Evolutionary conservation across 2,113 vertebrate genomes (phyloP).

Genomic region (Petromus typicus): DNA sequence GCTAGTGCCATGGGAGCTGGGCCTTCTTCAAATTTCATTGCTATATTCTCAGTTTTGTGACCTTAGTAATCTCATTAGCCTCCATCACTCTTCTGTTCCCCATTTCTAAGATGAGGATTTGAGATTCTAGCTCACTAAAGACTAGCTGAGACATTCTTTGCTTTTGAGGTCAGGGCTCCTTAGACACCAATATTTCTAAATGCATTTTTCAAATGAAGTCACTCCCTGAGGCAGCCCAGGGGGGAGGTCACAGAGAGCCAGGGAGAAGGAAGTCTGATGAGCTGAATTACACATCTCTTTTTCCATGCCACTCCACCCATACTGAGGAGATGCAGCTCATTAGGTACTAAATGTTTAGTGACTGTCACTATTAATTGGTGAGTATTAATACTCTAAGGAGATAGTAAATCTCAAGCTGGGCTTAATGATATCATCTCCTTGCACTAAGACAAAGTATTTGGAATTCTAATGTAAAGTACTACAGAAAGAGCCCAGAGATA

Average conservation of each 20-base stretch:
- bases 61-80: neutral
- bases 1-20: neutral
- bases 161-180: neutral
- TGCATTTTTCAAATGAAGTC: slow-evolving; percentile 35
- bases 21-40: neutral
- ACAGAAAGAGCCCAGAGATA: neutral
- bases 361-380: slow-evolving; percentile 83
- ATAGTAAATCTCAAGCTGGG: slow-evolving; percentile 81
- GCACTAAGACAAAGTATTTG: neutral
- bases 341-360: slow-evolving; percentile 86
- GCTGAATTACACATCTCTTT: slow-evolving; percentile 1
- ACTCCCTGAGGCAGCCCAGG: slow-evolving; percentile 36
- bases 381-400: slow-evolving; percentile 85
- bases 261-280: neutral
- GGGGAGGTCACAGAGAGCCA: slow-evolving; percentile 1
- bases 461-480: neutral
- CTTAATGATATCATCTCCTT: slow-evolving; percentile 42
- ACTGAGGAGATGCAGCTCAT: slow-evolving; percentile 80
- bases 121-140: neutral
- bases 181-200: slow-evolving; percentile 14
- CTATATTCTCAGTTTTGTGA: neutral
- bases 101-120: neutral
- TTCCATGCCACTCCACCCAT: neutral
- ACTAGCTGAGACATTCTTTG: neutral
- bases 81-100: neutral